A percentile compares a stretch with the other conserved stretches of the same genome.
Evolutionary conservation across 2,888 invertebrate species (phyloP).

Genomic region (Drosophila sordidula): DNA sequence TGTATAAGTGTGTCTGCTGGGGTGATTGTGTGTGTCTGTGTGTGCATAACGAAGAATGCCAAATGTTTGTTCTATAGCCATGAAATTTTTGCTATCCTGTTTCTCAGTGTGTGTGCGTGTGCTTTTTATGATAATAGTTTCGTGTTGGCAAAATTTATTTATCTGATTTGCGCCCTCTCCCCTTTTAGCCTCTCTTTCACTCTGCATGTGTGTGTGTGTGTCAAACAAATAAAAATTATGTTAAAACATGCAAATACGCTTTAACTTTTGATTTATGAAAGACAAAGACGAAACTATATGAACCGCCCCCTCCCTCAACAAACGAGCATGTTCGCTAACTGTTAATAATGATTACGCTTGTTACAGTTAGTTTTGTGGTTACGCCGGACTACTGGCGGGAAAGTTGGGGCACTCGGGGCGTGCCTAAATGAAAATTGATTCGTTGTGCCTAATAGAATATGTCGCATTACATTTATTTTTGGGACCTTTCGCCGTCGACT

Average conservation of each 20-base stretch:
- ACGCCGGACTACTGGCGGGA: conserved; percentile 1
- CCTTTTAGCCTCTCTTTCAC: conserved; percentile 1
- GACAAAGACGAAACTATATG: conserved; percentile 48
- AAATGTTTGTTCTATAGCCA: conserved; percentile 75
- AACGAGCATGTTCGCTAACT: conserved; percentile 37
- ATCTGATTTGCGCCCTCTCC: conserved; percentile 66
- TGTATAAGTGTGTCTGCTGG: neutral
- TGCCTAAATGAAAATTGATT: conserved; percentile 71
- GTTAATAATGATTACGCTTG: conserved; percentile 72
- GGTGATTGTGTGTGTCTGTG: conserved; percentile 19
- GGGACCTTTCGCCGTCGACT: conserved; percentile 40
- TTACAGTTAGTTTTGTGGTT: conserved; percentile 61
- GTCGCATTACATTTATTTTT: conserved; percentile 44
- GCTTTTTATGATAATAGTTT: conserved; percentile 83
- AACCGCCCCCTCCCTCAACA: conserved; percentile 17
- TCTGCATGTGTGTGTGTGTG: conserved; percentile 45
- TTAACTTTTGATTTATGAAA: conserved; percentile 82
- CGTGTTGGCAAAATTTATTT: conserved; percentile 81
- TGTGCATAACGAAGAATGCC: conserved; percentile 53
- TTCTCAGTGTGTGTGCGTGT: conserved; percentile 31
- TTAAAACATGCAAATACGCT: conserved; percentile 83
- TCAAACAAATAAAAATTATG: conserved; percentile 82
- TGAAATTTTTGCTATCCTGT: conserved; percentile 61
- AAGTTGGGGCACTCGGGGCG: neutral
- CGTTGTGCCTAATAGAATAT: conserved; percentile 67